Conservation (phyloP, 2,113 vertebrate species). For the Hemiscyllium ocellatum region DNA sequence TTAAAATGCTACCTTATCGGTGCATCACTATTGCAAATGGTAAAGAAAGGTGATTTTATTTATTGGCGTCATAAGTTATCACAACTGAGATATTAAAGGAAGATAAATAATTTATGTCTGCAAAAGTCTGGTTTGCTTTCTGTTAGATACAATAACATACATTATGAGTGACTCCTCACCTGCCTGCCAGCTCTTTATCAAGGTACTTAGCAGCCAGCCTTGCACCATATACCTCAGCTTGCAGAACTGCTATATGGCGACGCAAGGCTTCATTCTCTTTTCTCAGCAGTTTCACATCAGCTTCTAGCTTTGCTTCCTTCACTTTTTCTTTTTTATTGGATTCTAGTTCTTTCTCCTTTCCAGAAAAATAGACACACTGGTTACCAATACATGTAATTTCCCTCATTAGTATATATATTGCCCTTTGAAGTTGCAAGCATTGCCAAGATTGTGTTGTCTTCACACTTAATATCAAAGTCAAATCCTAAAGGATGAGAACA, state of each 20-base stretch:
- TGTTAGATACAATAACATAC: not conserved
- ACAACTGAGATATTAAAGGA: not conserved
- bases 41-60: not conserved
- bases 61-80: not conserved
- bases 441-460: not conserved
- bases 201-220: conserved; percentile 92
- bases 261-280: conserved; percentile 95
- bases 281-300: conserved; percentile 76
- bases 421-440: not conserved
- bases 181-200: conserved; percentile 94
- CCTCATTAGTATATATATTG: not conserved
- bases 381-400: not conserved
- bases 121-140: not conserved
- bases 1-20: not conserved
- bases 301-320: conserved; percentile 81
- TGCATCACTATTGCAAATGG: not conserved
- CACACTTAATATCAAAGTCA: not conserved
- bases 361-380: conserved; percentile 16
- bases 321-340: conserved; percentile 88
- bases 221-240: conserved; percentile 96
- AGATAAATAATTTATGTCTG: not conserved
- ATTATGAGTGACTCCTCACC: conserved; percentile 55
- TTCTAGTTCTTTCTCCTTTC: conserved; percentile 80
- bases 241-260: conserved; percentile 90
- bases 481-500: not conserved